Base-by-base conservation (phyloP, 2,797 vertebrate genomes). In the Tadarida brasiliensis region DNA sequence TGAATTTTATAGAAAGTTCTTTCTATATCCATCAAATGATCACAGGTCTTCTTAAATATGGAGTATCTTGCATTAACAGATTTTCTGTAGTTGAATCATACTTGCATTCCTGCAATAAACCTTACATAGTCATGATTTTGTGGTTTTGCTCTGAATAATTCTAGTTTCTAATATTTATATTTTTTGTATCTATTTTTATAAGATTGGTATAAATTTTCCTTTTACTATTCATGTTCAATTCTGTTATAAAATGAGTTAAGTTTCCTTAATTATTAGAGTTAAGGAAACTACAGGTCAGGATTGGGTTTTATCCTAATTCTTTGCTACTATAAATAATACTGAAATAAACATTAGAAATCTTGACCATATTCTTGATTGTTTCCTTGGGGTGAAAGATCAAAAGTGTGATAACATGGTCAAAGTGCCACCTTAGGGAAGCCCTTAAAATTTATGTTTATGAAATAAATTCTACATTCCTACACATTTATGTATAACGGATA, bases 61-160 rank as follows among this genome's bases (percentile, higher is more conserved):
- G 4, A 20, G 12, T 19, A 51, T 54, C 8, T 63, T 39, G 17
- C n/a, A 54, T 77, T 84, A 89, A 65, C 8, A 68, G 51, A 74
- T 33, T 86, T 77, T 47, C 71, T 81, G 17, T 35, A 71, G 28
- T 10, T 51, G 19, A 84, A 84, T 76, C 30, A 74, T n/a, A 67
- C 30, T 84, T 33, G 63, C 76, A 47, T 73, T 59, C 14, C 65
- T 80, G 11, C 19, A 39, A 63, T 81, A 77, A 87, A 82, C 4
- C 49, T 76, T 56, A 80, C 14, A 47, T 82, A 33, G 49, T 68
- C 19, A 61, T 44, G 26, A 74, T 81, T 74, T 56, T 61, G 44
- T 94, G 80, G 59, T 73, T 95, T 49, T 78, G 39, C 51, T 88
- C 74, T 59, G 49, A 93, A 56, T 67, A 96, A 76, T 11, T 87